A percentile compares a stretch with the other conserved stretches of the same genome.
phyloP scores from a whole-genome alignment of 2,113 vertebrate genomes.

The Tychaedon coryphoeus region DNA sequence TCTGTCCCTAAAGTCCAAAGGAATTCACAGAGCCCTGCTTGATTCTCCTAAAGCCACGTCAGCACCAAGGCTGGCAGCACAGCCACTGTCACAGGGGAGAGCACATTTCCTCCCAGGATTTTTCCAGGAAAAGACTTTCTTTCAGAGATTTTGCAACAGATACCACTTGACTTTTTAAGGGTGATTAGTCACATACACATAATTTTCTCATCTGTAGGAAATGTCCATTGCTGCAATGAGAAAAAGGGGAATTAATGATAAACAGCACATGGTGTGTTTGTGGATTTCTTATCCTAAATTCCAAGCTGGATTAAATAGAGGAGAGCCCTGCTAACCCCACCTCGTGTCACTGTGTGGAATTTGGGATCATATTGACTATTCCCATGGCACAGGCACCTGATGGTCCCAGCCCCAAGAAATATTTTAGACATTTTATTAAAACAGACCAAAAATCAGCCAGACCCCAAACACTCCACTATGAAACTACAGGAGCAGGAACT shows the following conservation, averaged over 20 bases:
- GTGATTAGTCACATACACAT: background rate
- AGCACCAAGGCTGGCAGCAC: background rate
- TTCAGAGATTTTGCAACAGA: background rate
- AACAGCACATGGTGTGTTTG: background rate
- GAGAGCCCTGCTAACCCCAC: background rate
- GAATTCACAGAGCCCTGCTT: background rate
- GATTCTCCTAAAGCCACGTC: background rate
- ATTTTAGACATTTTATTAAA: background rate
- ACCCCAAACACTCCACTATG: fast-evolving
- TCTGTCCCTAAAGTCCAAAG: background rate
- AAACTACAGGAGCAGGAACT: background rate
- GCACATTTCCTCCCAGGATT: fast-evolving
- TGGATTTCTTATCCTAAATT: background rate
- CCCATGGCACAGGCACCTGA: background rate
- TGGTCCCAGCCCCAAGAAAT: background rate
- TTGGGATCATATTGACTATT: fast-evolving
- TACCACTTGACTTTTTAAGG: background rate
- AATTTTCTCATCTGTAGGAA: background rate
- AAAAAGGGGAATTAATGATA: background rate
- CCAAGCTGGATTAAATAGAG: background rate
- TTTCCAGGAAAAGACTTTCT: background rate
- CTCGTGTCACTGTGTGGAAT: background rate
- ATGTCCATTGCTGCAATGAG: background rate
- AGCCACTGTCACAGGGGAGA: background rate
- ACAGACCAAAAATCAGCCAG: background rate